phyloP scores from a whole-genome alignment of 2,797 vertebrate genomes.

The Morelia viridis region DNA sequence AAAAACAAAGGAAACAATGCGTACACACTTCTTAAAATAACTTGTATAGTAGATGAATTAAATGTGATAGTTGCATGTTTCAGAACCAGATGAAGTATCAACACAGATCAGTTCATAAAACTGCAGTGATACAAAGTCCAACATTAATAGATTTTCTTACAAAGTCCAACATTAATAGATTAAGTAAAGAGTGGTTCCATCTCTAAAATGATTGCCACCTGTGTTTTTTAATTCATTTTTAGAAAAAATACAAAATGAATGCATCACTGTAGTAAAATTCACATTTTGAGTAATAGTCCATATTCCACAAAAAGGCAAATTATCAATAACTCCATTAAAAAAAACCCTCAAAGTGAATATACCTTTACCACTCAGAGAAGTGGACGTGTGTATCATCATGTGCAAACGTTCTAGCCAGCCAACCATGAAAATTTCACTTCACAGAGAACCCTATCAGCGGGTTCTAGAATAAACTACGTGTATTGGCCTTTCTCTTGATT shows the following conservation, averaged over 20 bases:
- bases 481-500: neutral
- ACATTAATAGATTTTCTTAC: no score
- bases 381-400: neutral
- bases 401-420: neutral
- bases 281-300: neutral
- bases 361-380: neutral
- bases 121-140: no score
- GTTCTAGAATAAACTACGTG: neutral
- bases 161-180: no score
- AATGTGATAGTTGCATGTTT: no score
- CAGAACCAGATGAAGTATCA: no score
- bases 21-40: no score
- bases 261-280: neutral
- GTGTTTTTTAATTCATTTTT: no score
- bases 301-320: neutral
- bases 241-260: neutral
- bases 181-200: no score
- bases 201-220: no score
- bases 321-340: neutral
- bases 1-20: no score
- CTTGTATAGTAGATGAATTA: no score
- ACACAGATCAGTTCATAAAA: no score
- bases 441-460: neutral
- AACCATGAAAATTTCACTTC: neutral
- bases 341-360: neutral